A percentile compares a stretch with the other conserved stretches of the same genome.
These are phyloP conservation scores for Ethmia dodecea DNA, from an alignment of 2,888 invertebrate genomes.

Conservation along the genomic window DNA sequence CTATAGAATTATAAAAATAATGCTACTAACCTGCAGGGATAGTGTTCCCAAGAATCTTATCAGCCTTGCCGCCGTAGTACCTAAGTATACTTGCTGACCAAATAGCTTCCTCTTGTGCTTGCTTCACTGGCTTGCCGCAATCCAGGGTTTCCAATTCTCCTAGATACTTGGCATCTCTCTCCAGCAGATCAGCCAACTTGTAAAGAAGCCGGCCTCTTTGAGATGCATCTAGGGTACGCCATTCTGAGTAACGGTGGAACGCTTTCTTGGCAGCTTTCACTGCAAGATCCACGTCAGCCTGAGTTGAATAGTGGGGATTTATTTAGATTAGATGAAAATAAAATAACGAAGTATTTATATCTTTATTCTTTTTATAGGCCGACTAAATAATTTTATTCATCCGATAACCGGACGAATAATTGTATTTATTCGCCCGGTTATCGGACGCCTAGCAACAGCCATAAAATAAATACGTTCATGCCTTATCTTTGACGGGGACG, in stretches of 20 bases:
- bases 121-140: conserved; percentile 91
- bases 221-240: conserved; percentile 89
- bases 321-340: no score
- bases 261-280: conserved; percentile 88
- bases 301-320: no score
- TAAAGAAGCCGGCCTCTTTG: conserved; percentile 84
- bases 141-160: conserved; percentile 94
- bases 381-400: no score
- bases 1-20: no score
- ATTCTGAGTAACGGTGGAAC: conserved; percentile 83
- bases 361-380: no score
- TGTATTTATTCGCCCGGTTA: no score
- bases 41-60: conserved; percentile 88
- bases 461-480: no score
- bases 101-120: conserved; percentile 81
- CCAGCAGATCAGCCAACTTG: conserved; percentile 85
- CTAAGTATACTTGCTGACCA: conserved; percentile 80
- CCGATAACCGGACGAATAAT: no score
- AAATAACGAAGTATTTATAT: not conserved
- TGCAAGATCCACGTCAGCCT: conserved; percentile 89
- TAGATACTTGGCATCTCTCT: conserved; percentile 82
- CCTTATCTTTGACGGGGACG: no score
- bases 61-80: conserved; percentile 94
- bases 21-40: conserved; percentile 80
- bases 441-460: no score